Conservation (phyloP, 2,797 vertebrate species). For the Argyrosomus regius region DNA sequence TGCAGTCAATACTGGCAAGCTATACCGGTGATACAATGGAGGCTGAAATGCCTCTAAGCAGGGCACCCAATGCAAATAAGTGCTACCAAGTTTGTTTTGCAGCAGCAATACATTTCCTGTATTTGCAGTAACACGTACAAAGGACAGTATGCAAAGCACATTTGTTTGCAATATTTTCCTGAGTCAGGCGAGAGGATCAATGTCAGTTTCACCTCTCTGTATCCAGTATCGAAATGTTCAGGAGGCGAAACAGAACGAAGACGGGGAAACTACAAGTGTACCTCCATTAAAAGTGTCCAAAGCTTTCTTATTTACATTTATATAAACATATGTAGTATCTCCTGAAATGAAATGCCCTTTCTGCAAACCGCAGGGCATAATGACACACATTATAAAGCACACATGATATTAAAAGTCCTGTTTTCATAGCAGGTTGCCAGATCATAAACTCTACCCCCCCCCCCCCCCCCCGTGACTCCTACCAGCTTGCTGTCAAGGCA, state of each 20-base stretch:
- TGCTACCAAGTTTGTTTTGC: neutral
- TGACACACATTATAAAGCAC: neutral
- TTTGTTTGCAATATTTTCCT: neutral
- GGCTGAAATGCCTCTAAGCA: neutral
- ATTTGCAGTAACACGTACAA: neutral
- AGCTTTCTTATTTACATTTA: neutral
- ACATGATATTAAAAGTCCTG: neutral
- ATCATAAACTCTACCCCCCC: neutral
- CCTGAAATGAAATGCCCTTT: neutral
- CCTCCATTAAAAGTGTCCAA: neutral
- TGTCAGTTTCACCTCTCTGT: neutral
- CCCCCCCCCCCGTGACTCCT: neutral
- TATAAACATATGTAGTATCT: neutral
- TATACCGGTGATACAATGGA: neutral
- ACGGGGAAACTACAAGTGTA: neutral
- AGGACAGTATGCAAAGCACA: neutral
- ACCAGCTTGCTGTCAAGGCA: neutral
- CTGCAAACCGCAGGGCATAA: neutral
- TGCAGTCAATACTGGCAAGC: neutral
- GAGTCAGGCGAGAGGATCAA: neutral
- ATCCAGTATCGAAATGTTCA: neutral
- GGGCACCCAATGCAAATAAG: neutral
- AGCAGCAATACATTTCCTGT: neutral
- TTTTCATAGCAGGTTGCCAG: neutral
- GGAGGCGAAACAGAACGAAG: constrained; percentile 7